Conservation (phyloP, 2,113 vertebrate genomes). For the Hemiscyllium ocellatum region DNA sequence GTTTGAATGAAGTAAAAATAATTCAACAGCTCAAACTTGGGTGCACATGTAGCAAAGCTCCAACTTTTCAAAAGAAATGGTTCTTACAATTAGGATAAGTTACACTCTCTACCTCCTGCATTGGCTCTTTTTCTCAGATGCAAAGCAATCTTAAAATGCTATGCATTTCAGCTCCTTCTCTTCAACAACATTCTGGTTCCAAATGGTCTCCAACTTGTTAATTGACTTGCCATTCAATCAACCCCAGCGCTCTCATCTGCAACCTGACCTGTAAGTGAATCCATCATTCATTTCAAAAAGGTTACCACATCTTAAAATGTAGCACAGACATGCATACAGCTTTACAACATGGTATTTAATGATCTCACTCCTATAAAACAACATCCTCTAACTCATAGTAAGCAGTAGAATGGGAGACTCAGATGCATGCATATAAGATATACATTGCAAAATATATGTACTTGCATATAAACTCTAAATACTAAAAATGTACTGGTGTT, state of each 20-base stretch:
- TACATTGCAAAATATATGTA: too few species aligned
- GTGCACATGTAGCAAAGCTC: background rate
- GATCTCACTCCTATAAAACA: background rate
- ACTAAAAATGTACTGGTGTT: background rate
- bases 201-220: background rate
- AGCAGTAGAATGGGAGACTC: background rate
- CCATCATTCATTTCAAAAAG: constrained; percentile 4
- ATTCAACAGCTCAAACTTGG: background rate
- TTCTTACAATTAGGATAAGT: background rate
- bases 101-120: background rate
- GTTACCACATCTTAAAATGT: background rate
- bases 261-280: background rate
- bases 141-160: background rate
- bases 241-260: background rate
- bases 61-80: background rate
- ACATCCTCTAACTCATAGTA: background rate
- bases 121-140: background rate
- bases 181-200: background rate
- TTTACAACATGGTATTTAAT: background rate
- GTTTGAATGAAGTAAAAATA: background rate
- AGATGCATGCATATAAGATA: background rate
- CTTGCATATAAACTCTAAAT: background rate
- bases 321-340: background rate
- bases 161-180: background rate
- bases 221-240: background rate